Base-by-base conservation (phyloP, 2,888 invertebrate species). In the Polia nebulosa region DNA sequence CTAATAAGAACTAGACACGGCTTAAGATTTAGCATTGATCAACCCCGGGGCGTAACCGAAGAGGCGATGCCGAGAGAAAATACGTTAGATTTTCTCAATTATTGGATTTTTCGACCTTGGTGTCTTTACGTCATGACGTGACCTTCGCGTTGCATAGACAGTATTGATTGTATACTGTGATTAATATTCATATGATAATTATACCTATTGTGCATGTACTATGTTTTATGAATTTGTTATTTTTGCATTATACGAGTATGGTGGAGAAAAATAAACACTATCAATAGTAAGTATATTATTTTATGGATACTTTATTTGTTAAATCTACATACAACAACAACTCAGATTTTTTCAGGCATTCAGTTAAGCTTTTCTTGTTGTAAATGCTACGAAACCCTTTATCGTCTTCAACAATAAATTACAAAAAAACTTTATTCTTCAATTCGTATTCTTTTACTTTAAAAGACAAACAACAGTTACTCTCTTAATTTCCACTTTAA, bases 401-500 rank as follows among this genome's bases (percentile, higher is more conserved):
- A 45, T 56, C 1, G 15, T 17, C 15, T 20, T 29, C 13, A 27
- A 44, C 2, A 58, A 36, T 1, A 6, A 68, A 47, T 8, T 41
- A 25, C 47, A 44, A 6, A 27, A 22, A 41, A 41, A 29, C 1
- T 22, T 15, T 9, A 58, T 6, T 53, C 20, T 47, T 29, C 22
- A 56, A 51, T n/a, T 34, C 15, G 20, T 27, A 22, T 34, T 3
- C n/a, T 62, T 49, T 49, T 11, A 52, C 20, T 47, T 13, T 5
- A 22, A 56, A 25, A 62, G 11, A 44, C 27, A 45, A 62, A 70
- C 20, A 55, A 67, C 22, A 45, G 13, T 7, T 29, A 47, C 29
- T n/a, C 2, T 13, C 11, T 13, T 27, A 69, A 79, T 80, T 70
- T 80, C 64, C 72, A 44, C 5, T 41, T 58, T 22, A 52, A 81